Evolutionary conservation across 2,797 vertebrate genomes (phyloP).

Genomic region (Xenops minutus): DNA sequence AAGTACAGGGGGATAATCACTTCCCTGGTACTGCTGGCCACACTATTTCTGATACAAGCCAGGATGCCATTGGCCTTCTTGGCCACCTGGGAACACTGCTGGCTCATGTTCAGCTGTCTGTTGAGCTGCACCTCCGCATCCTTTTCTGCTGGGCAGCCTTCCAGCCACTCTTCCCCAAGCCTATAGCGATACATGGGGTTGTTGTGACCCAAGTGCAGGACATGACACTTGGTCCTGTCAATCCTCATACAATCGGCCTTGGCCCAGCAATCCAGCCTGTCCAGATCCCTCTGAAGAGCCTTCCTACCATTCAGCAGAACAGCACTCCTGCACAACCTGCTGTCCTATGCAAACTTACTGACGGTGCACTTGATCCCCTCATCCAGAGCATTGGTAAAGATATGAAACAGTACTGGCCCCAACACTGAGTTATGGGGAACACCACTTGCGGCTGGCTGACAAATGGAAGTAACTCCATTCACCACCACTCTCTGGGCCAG

Average conservation of each 20-base stretch:
- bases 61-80: background rate
- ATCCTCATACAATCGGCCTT: background rate
- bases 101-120: background rate
- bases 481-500: background rate
- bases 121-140: background rate
- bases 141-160: background rate
- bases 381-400: accelerated
- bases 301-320: background rate
- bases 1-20: background rate
- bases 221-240: background rate
- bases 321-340: background rate
- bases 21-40: background rate
- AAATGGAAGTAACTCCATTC: background rate
- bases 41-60: background rate
- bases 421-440: background rate
- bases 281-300: background rate
- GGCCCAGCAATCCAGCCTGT: accelerated
- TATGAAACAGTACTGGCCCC: background rate
- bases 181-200: background rate
- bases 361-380: background rate
- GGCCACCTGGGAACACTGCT: background rate
- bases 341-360: background rate
- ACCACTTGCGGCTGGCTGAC: background rate
- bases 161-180: background rate
- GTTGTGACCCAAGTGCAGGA: background rate